Conservation (phyloP, 2,888 invertebrate species). For the Pollenia labialis region DNA sequence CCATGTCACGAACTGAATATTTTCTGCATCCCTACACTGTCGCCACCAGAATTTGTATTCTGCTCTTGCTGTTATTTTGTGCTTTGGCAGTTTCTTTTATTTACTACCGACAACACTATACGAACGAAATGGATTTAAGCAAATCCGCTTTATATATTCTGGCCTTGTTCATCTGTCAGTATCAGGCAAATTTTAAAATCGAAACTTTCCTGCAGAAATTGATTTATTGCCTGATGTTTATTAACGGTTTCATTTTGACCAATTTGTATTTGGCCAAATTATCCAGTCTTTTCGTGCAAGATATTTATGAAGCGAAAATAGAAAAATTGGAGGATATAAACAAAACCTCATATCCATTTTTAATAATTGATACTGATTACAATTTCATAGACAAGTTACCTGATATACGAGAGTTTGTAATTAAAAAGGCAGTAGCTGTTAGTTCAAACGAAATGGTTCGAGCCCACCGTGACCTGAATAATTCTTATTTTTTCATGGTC, state of each 20-base stretch:
- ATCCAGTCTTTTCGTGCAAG: too few species aligned
- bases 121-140: conserved; percentile 5
- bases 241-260: conserved; percentile 45
- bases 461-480: not conserved
- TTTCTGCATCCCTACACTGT: not conserved
- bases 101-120: not conserved
- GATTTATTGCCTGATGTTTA: not conserved
- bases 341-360: too few species aligned
- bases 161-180: conserved; percentile 9
- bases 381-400: not conserved
- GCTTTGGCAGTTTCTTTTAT: not conserved
- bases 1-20: conserved; percentile 21
- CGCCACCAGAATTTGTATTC: not conserved
- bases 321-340: conserved; percentile 20
- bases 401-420: not conserved
- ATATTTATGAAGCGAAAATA: conserved; percentile 36
- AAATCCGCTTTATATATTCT: conserved; percentile 49
- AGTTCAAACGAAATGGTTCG: fast-evolving
- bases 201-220: not conserved
- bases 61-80: not conserved
- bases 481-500: not conserved
- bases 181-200: conserved; percentile 19
- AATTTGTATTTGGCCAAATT: too few species aligned
- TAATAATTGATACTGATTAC: not conserved
- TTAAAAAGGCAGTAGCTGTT: not conserved